These are phyloP conservation scores for Diachasmimorpha longicaudata DNA, from an alignment of 1,140 invertebrate species.

Conservation along the genomic window DNA sequence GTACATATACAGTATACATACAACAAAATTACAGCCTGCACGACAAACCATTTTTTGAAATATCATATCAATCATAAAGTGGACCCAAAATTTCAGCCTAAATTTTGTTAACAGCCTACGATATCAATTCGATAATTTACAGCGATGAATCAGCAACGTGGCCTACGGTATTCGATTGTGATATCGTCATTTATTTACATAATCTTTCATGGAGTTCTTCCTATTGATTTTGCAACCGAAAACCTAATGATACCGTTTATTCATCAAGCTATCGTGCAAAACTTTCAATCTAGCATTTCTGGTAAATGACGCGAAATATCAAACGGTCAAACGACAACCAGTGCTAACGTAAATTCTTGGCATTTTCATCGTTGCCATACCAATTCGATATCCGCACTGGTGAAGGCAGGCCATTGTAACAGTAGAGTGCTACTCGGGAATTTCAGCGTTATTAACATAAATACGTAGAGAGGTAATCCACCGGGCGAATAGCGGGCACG, in stretches of 20 bases:
- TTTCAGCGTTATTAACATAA: constrained; percentile 38
- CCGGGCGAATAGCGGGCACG: constrained; percentile 16
- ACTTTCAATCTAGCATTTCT: neutral
- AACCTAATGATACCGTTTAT: neutral
- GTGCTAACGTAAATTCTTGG: neutral
- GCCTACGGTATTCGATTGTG: no score
- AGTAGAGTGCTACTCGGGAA: neutral
- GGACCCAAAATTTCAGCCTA: no score
- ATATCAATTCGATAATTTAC: no score
- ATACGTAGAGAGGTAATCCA: constrained; percentile 10
- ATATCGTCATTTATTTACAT: no score
- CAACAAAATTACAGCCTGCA: no score
- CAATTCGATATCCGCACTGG: neutral
- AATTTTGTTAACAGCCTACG: no score
- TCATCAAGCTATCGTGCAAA: neutral
- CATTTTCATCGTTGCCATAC: neutral
- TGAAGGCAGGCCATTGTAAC: neutral
- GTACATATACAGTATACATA: no score
- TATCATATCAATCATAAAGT: no score
- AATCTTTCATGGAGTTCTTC: no score
- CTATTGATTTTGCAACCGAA: neutral
- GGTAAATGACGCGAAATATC: neutral
- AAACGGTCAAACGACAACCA: neutral
- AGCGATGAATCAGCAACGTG: no score
- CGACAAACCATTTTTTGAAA: no score